phyloP scores from a whole-genome alignment of 2,113 vertebrate species.

The Ptychochromis oligacanthus region DNA sequence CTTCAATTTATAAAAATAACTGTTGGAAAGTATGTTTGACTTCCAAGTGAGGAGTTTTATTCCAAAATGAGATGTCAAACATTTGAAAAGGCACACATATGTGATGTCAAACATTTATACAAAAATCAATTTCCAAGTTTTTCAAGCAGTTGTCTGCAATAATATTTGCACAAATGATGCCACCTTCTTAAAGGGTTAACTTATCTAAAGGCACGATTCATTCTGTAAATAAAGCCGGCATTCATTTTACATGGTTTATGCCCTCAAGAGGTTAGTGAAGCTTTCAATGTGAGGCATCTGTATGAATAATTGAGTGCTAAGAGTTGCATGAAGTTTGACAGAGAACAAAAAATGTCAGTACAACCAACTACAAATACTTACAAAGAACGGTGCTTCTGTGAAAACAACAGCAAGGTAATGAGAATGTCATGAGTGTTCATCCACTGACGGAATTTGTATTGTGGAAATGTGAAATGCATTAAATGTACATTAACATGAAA shows the following conservation, averaged over 20 bases:
- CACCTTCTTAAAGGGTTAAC: neutral
- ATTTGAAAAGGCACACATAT: neutral
- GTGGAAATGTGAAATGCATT: neutral
- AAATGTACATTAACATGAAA: neutral
- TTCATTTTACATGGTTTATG: neutral
- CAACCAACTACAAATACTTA: neutral
- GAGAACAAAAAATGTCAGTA: neutral
- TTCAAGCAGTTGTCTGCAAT: neutral
- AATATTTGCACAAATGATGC: neutral
- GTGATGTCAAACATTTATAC: neutral
- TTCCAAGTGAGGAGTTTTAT: conserved; percentile 6
- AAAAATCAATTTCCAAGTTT: neutral
- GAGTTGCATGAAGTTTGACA: neutral
- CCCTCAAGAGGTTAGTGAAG: neutral
- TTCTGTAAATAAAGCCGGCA: neutral
- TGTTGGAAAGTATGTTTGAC: neutral
- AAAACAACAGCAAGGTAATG: neutral
- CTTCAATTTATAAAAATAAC: conserved; percentile 33
- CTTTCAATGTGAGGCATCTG: neutral
- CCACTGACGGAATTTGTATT: neutral
- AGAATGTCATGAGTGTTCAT: neutral
- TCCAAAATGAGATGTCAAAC: conserved; percentile 25
- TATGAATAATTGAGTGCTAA: neutral
- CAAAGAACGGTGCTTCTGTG: neutral
- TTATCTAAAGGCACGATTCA: neutral